Percentiles rank a stretch among this genome's conserved stretches.
Conservation (phyloP, 2,888 invertebrate genomes). For the Saturnia japonica region DNA sequence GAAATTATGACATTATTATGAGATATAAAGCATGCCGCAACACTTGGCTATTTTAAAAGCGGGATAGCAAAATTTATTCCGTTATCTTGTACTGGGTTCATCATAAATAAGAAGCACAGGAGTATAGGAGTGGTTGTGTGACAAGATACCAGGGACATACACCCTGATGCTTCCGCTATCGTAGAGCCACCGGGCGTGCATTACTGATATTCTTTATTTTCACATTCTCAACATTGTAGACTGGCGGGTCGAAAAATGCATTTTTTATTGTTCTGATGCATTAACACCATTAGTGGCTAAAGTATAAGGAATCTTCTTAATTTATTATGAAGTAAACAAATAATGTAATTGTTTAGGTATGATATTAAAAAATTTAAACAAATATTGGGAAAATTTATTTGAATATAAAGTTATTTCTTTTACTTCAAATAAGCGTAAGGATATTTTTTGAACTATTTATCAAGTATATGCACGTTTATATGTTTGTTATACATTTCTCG, state of each 20-base stretch:
- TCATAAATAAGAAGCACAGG: slow-evolving; percentile 61
- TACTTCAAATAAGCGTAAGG: not conserved
- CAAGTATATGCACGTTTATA: not conserved
- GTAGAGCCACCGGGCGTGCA: slow-evolving; percentile 55
- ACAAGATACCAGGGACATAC: slow-evolving; percentile 69
- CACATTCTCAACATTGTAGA: slow-evolving; percentile 41
- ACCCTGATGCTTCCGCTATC: slow-evolving; percentile 60
- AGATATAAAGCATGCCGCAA: not conserved
- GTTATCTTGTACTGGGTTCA: slow-evolving; percentile 48
- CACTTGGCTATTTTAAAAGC: slow-evolving; percentile 27
- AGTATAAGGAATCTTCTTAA: not conserved
- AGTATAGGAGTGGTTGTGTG: slow-evolving; percentile 63
- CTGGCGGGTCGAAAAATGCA: slow-evolving; percentile 34
- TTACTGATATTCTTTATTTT: slow-evolving; percentile 68
- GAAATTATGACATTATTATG: not conserved
- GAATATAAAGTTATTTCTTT: not conserved
- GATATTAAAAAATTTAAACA: not conserved
- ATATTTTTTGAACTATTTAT: not conserved
- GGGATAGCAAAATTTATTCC: slow-evolving; percentile 54
- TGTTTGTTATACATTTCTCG: not conserved
- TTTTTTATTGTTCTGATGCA: no score
- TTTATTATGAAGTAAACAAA: not conserved
- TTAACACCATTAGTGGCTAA: not conserved
- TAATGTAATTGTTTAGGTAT: not conserved
- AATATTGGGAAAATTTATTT: not conserved